Evolutionary conservation across 2,113 vertebrate genomes (phyloP).

Genomic region (Numenius arquata): DNA sequence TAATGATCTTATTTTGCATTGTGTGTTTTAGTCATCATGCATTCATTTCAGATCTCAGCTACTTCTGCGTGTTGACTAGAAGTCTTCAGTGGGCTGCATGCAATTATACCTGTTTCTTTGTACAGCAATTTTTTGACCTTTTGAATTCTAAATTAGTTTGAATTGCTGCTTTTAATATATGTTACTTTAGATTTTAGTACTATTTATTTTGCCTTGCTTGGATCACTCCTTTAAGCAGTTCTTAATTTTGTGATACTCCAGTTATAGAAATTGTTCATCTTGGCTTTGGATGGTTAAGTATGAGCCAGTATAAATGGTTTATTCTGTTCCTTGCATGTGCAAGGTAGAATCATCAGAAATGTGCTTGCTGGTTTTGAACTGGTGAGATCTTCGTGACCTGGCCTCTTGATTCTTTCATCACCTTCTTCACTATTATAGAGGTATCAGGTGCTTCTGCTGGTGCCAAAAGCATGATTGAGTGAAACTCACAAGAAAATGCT

Average conservation of each 20-base stretch:
- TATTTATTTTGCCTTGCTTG: not conserved
- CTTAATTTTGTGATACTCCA: not conserved
- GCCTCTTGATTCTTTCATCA: not conserved
- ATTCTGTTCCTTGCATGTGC: not conserved
- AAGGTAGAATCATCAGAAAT: not conserved
- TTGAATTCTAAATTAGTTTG: not conserved
- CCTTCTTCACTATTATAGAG: not conserved
- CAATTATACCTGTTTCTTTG: not conserved
- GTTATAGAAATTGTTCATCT: not conserved
- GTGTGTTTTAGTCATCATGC: not conserved
- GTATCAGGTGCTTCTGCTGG: fast-evolving
- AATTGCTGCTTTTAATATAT: not conserved
- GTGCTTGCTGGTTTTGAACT: fast-evolving
- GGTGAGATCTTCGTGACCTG: not conserved
- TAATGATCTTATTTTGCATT: not conserved
- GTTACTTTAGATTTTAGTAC: not conserved
- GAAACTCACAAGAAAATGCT: not conserved
- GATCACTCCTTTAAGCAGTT: not conserved
- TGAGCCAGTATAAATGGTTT: not conserved
- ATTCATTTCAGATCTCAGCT: not conserved
- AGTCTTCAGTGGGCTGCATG: not conserved
- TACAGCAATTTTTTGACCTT: not conserved
- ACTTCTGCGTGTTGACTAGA: not conserved
- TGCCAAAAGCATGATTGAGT: not conserved
- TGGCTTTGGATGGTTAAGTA: not conserved